Base-by-base conservation (phyloP, 1,140 invertebrate genomes). In the Sminthurides bifidus region DNA sequence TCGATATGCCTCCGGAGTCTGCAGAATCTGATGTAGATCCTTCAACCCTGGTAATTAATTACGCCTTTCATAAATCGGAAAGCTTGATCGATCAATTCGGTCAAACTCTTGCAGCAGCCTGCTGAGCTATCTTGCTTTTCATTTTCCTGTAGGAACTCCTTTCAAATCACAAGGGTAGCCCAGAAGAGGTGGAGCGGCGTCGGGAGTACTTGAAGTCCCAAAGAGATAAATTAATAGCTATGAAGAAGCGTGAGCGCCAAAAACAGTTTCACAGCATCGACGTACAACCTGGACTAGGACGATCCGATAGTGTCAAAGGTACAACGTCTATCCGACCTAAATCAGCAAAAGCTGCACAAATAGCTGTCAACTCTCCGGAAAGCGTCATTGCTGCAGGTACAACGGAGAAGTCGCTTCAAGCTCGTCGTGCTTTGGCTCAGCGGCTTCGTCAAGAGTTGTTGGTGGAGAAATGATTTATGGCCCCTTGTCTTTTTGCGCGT, bases 181-280 rank as follows among this genome's bases (percentile, higher is more conserved):
- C 45, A 38, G 56, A 52, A 44, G 56, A 58, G 48, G 52, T 52
- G 19, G 38, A 55, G 31, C 38, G 30, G 19, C 49, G 48, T 3
- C 10, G 52, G 24, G 56, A 87, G 63, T 93, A 92, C 69, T 71
- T 95, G 24, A 80, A 85, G 29, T 77, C 83, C 43, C 89, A 92
- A 69, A 76, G 91, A 26, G 90, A 94, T 69, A 91, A 92, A 68
- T 76, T 95, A 19, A 74, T 94, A 29, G 83, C 84, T 17, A 68
- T 93, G 65, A 94, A 94, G 68, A 86, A 86, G 68, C 78, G 85
- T 69, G 87, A 85, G 19, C 75, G 90, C 24, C 82, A 84, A 65
- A 83, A 84, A 62, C 79, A 84, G 65, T 71, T 94, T 2, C 76
- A 77, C n/a, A 64, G 66, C 24, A 56, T 54, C 4, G 61, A 68